Base-by-base conservation (phyloP, 2,888 invertebrate genomes). In the Aspidiotus rigidus region DNA sequence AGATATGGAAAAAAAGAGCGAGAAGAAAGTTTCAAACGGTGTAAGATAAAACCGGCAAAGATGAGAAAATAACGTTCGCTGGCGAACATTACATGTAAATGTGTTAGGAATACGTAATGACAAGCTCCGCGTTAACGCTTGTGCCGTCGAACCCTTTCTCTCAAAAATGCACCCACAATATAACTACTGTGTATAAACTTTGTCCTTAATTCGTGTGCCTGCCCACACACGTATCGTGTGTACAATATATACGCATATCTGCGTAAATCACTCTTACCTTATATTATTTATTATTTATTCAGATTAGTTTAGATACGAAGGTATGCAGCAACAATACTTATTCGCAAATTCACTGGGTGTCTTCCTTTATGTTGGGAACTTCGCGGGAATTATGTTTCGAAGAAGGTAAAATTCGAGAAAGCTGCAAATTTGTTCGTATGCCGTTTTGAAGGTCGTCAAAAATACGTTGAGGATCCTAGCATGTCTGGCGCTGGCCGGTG, bases 11-110 rank as follows among this genome's bases (percentile, higher is more conserved):
- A 49, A 49, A 49, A 49, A 49, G 49, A 49, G 49, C 49, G 10
- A 49, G n/a, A 49, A 49, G 49, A 49, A 49, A 49, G 49, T 49
- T 49, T 49, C 49, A n/a, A 49, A 49, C n/a, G n/a, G 49, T n/a
- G 49, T 49, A 49, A 49, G 49, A 49, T 49, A 49, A 49, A 49
- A 49, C 49, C 49, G 49, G 49, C 49, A 49, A 49, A 49, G 49
- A 49, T 49, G 49, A 49, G 49, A 49, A 49, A 49, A 49, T 49
- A 49, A 49, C 49, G 49, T 49, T 49, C 49, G 49, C n/a, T 11
- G n/a, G 49, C 49, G 49, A 49, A 49, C 49, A 49, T 49, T 49
- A 49, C 49, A 49, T 49, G 49, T 49, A 49, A 49, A 49, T 49
- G 49, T 49, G 49, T 49, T 49, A 49, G 11, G 49, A 49, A 49